Conservation (phyloP, 2,113 vertebrate species). For the Odontophorus gujanensis region DNA sequence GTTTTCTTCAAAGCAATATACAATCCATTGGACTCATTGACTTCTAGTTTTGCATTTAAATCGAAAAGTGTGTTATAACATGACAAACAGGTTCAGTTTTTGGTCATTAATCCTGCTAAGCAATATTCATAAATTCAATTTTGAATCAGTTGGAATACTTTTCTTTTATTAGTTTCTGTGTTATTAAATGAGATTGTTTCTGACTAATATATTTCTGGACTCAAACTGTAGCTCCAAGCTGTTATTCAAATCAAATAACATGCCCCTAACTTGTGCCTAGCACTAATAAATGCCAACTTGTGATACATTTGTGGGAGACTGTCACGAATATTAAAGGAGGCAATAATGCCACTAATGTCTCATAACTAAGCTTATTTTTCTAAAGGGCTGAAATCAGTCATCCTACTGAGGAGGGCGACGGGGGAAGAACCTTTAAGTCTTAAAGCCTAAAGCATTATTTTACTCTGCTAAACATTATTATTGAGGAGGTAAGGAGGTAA, state of each 20-base stretch:
- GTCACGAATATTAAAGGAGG: conserved; percentile 87
- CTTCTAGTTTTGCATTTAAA: conserved; percentile 85
- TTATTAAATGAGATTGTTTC: conserved; percentile 99
- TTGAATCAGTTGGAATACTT: conserved; percentile 91
- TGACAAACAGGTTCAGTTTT: conserved; percentile 91
- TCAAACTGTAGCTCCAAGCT: conserved; percentile 93
- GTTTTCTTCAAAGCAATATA: conserved; percentile 80
- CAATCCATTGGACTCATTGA: conserved; percentile 77
- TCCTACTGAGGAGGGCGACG: conserved; percentile 52
- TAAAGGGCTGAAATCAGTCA: conserved; percentile 79
- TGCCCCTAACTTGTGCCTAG: conserved; percentile 96
- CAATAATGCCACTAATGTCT: conserved; percentile 85
- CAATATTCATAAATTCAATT: conserved; percentile 99
- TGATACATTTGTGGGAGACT: conserved; percentile 94
- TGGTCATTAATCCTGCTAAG: conserved; percentile 91
- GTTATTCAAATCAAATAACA: conserved; percentile 99
- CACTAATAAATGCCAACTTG: conserved; percentile 98
- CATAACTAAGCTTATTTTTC: conserved; percentile 84
- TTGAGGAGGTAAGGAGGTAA: conserved; percentile 37
- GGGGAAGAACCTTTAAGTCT: conserved; percentile 67
- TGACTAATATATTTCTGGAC: conserved; percentile 98
- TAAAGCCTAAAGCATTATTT: conserved; percentile 71
- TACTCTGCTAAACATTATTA: conserved; percentile 64
- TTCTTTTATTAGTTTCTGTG: conserved; percentile 99
- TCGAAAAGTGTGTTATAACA: conserved; percentile 81